Conservation (phyloP, 2,797 vertebrate genomes). For the Paguma larvata region DNA sequence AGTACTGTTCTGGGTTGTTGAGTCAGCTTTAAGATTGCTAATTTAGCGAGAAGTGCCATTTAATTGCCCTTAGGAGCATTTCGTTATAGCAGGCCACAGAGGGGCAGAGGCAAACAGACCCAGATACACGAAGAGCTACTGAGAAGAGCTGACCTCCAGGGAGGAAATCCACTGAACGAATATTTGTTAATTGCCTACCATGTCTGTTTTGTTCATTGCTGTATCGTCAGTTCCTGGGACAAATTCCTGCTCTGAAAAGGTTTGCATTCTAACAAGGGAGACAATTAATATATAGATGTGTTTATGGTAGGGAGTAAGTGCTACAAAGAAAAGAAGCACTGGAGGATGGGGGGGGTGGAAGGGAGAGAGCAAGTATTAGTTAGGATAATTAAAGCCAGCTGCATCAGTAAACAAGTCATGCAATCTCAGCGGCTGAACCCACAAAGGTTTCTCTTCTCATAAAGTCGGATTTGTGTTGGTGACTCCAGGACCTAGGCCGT, state of each 20-base stretch:
- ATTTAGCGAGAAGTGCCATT: background rate
- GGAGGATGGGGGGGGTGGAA: background rate
- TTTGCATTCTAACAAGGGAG: background rate
- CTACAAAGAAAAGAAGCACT: background rate
- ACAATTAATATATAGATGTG: background rate
- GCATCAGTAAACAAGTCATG: background rate
- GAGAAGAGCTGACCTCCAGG: background rate
- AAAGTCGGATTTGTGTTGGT: background rate
- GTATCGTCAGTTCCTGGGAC: background rate
- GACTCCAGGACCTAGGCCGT: background rate
- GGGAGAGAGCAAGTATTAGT: background rate
- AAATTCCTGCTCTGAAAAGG: background rate
- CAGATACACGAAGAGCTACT: background rate
- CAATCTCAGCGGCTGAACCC: background rate
- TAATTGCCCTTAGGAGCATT: constrained; percentile 26
- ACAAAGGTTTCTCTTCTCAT: background rate
- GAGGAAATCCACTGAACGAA: background rate
- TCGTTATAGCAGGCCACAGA: background rate
- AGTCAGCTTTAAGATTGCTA: background rate
- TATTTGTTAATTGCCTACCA: background rate
- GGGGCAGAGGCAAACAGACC: background rate
- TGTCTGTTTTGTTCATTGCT: background rate
- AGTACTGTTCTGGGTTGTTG: background rate
- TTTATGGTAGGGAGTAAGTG: background rate
- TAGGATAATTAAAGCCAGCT: background rate